Evolutionary conservation across 1,140 invertebrate genomes (phyloP).

Genomic region (Camponotus pennsylvanicus): DNA sequence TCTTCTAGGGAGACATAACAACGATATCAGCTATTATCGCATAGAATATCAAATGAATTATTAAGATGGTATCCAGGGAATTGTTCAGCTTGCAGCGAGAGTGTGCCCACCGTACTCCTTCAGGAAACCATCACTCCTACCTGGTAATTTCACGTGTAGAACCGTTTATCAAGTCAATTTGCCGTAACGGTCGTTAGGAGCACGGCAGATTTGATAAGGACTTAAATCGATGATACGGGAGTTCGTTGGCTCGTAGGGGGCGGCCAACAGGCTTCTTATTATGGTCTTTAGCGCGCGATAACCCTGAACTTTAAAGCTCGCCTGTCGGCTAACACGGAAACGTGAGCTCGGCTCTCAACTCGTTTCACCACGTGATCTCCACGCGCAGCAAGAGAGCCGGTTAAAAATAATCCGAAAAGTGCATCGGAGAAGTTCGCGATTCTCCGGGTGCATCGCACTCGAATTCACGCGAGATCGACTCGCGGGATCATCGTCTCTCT

Average conservation of each 20-base stretch:
- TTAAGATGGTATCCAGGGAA: conserved; percentile 18
- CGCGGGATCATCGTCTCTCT: background rate
- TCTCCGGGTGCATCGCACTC: conserved; percentile 13
- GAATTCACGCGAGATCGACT: conserved; percentile 14
- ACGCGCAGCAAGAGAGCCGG: background rate
- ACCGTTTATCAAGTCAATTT: conserved; percentile 61
- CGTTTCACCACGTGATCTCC: conserved; percentile 30
- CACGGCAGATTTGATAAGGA: conserved; percentile 61
- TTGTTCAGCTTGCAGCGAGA: conserved; percentile 37
- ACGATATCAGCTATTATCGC: conserved; percentile 30
- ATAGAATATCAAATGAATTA: conserved; percentile 51
- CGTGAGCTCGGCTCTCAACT: conserved; percentile 2
- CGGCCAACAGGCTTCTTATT: conserved; percentile 53
- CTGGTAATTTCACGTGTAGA: conserved; percentile 37
- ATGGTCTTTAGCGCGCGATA: conserved; percentile 61
- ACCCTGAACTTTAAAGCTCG: conserved; percentile 71
- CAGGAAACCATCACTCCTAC: background rate
- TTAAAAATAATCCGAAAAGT: conserved; percentile 65
- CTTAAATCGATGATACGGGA: conserved; percentile 64
- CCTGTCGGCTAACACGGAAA: conserved; percentile 51
- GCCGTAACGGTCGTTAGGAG: conserved; percentile 48
- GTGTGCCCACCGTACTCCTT: background rate
- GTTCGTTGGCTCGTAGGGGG: conserved; percentile 56
- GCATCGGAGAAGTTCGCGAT: conserved; percentile 19
- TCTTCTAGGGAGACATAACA: background rate